Percentiles rank a stretch among this genome's conserved stretches.
These are phyloP conservation scores for Pomatorhinus ruficollis DNA, from an alignment of 2,113 vertebrate genomes.

Conservation along the genomic window DNA sequence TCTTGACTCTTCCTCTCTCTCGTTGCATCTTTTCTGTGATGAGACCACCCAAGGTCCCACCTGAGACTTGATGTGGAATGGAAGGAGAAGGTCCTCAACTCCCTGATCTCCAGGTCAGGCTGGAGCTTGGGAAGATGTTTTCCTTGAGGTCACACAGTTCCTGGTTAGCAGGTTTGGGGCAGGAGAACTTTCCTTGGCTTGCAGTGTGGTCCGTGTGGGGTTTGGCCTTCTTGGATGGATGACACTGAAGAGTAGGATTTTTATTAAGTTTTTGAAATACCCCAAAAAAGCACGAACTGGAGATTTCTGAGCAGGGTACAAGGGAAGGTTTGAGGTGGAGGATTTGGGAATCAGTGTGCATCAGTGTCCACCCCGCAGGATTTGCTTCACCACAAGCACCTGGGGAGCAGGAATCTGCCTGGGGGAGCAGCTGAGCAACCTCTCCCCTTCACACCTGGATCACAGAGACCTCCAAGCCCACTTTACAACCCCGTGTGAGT, in stretches of 20 bases:
- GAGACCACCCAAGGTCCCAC: neutral
- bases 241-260: neutral
- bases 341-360: too few relatives aligned
- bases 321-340: neutral
- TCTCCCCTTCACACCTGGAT: neutral
- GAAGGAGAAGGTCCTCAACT: neutral
- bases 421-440: neutral
- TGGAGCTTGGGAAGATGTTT: neutral
- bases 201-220: fast-evolving
- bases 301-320: neutral
- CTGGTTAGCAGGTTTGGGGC: neutral
- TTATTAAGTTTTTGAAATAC: fast-evolving
- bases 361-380: fast-evolving
- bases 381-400: fast-evolving
- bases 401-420: neutral
- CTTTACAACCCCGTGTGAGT: fast-evolving
- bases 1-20: neutral
- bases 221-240: neutral
- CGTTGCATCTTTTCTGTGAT: neutral
- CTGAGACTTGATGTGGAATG: neutral
- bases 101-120: neutral
- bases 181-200: neutral
- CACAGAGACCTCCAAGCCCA: neutral
- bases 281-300: neutral
- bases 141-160: neutral